These are phyloP conservation scores for Ligdia adustata DNA, from an alignment of 2,888 invertebrate genomes.

Conservation along the genomic window DNA sequence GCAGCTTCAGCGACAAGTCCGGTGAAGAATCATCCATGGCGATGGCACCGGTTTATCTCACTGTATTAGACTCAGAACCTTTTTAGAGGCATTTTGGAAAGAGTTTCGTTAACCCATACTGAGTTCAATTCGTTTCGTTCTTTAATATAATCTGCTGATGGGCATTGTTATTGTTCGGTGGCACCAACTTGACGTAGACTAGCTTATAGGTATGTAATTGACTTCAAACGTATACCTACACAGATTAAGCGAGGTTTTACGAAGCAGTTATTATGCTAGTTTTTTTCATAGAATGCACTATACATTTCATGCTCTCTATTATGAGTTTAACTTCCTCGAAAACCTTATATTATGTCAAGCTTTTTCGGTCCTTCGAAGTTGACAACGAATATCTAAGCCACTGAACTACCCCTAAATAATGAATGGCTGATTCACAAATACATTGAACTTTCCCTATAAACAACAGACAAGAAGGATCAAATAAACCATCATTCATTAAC, in stretches of 20 bases:
- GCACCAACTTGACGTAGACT: no score
- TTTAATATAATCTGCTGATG: slow-evolving; percentile 26
- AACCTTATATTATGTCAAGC: slow-evolving; percentile 7
- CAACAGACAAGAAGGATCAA: neutral
- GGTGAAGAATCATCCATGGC: slow-evolving; percentile 91
- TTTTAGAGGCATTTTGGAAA: slow-evolving; percentile 21
- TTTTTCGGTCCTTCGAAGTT: slow-evolving; percentile 1
- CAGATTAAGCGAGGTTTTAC: no score
- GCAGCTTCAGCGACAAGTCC: slow-evolving; percentile 92
- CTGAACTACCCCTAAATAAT: no score
- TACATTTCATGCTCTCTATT: no score
- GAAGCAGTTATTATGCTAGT: no score
- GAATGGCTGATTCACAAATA: neutral
- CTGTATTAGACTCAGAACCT: slow-evolving; percentile 13
- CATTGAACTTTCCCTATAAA: neutral
- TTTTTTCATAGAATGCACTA: no score
- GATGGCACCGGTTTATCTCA: slow-evolving; percentile 44
- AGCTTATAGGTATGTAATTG: no score
- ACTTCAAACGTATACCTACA: no score
- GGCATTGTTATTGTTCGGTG: slow-evolving; percentile 15
- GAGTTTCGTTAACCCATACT: slow-evolving; percentile 29
- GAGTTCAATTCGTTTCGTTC: slow-evolving; percentile 50
- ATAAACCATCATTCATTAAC: slow-evolving; percentile 7
- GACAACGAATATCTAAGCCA: no score
- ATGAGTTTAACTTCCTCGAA: no score